Evolutionary conservation across 1,140 invertebrate species (phyloP), one percentile per base, ranked within the genome.

Genomic region (Tribolium madens): DNA sequence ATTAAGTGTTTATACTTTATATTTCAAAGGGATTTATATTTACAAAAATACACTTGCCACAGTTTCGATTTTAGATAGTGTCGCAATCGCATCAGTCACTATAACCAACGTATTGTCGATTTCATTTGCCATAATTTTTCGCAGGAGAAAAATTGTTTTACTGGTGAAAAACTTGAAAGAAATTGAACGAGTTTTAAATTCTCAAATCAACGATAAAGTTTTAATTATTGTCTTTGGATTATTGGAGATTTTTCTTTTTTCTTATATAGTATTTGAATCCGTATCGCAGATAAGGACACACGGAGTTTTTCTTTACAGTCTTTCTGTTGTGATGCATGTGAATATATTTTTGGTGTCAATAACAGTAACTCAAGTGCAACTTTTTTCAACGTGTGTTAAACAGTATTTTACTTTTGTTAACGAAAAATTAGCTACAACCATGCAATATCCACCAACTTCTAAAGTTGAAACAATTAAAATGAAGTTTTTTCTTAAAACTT

Each of bases 131-230:
- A 17, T 50, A 2, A 14, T 26, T 26, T 26, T 52, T 4, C 70
- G 12, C 15, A 4, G 46, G 10, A 26, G 17, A 72, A 72, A 72
- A 52, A 72, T 72, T 4, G 42, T 48, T 1, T 15, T 14, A 72
- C 4, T 52, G 7, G 70, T 72, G 1, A 48, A 72, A 21, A 50
- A 72, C 42, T n/a, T 72, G 13, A 18, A 72, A 52, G 15, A 72
- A 52, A 72, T 72, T 9, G 70, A 52, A 52, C 17, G 14, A 31
- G n/a, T 36, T 13, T 13, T 52, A 36, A 72, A 72, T n/a, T 64
- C 13, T 9, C 13, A 64, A 12, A 12, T 64, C 1, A 14, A 64
- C 5, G 57, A 64, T 2, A 64, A 33, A 33, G 26, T 21, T 13
- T 33, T 64, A 14, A 31, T 64, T 21, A 12, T 21, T 5, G 3